Evolutionary conservation across 1,140 invertebrate genomes (phyloP), one percentile per base, ranked within the genome.

Genomic region (Drosophila chauvacae): DNA sequence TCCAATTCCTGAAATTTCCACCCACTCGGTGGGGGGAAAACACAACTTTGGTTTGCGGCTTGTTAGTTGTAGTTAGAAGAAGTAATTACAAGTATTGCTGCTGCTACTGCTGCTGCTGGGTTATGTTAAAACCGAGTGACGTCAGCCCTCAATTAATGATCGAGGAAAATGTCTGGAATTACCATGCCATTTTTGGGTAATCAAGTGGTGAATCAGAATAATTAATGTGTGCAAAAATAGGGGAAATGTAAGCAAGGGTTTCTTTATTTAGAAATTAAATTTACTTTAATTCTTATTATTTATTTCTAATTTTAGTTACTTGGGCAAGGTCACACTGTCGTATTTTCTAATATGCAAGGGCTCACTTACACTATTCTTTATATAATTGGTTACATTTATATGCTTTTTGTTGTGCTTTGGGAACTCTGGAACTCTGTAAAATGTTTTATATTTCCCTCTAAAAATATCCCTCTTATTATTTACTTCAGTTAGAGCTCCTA

Each of bases 41-140:
- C 58, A 69, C 74, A 78, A 62, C 59, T 64, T 72, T 35, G 58
- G 70, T 55, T 60, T 64, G 39, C 28, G 42, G 47, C 71, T 69
- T 80, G 59, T 69, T 81, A 62, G 56, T 62, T 60, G 59, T 56
- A 33, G 66, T 41, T 56, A 18, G 55, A 60, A 72, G 45, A 73
- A 73, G 70, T 73, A 73, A 73, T 73, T 73, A 73, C 70, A 56
- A 70, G 63, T 63, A 55, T 14, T 45, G 45, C 65, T 33, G 14
- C 30, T 37, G 45, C 65, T 33, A 11, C 30, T 37, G 35, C 35
- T 37, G 35, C 35, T 13, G 35, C 4, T 37, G 37, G 16, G 30
- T 45, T 55, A 41, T 44, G 57, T 62, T 64, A 23, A 37, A 39
- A 2, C 26, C 16, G 2, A 56, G 37, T 63, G 71, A 74, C 71